phyloP scores from a whole-genome alignment of 2,113 vertebrate species.

The Pachypanchax playfairii region DNA sequence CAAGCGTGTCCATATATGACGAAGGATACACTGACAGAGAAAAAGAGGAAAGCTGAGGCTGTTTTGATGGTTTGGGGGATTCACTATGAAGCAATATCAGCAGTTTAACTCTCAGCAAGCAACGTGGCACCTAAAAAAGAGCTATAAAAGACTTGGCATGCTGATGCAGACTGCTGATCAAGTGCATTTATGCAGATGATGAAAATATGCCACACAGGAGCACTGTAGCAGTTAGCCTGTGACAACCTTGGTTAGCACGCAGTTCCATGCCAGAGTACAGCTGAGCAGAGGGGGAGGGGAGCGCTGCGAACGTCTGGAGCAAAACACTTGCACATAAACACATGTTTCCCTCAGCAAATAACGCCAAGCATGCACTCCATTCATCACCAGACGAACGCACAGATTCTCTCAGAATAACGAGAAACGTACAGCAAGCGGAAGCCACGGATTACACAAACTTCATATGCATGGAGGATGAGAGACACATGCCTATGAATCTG shows the following conservation, averaged over 20 bases:
- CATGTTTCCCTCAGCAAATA: conserved; percentile 11
- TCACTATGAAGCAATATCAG: conserved; percentile 13
- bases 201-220: conserved; percentile 14
- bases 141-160: conserved; percentile 9
- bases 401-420: background rate
- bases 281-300: conserved; percentile 49
- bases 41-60: conserved; percentile 3
- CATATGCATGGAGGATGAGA: conserved; percentile 8
- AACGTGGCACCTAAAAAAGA: background rate
- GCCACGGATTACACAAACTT: conserved; percentile 37
- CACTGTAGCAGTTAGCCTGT: conserved; percentile 47
- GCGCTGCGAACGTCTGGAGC: conserved; percentile 33
- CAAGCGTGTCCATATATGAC: conserved; percentile 4
- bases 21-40: background rate
- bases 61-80: conserved; percentile 2
- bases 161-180: conserved; percentile 3
- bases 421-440: conserved; percentile 16
- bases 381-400: background rate
- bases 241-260: conserved; percentile 62
- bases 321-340: conserved; percentile 56
- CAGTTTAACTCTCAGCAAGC: conserved; percentile 13
- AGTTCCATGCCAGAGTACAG: conserved; percentile 54
- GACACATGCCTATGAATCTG: conserved; percentile 12
- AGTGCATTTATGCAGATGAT: conserved; percentile 10
- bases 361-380: background rate